Base-by-base conservation (phyloP, 1,140 invertebrate genomes). In the Macrocentrus cingulum region DNA sequence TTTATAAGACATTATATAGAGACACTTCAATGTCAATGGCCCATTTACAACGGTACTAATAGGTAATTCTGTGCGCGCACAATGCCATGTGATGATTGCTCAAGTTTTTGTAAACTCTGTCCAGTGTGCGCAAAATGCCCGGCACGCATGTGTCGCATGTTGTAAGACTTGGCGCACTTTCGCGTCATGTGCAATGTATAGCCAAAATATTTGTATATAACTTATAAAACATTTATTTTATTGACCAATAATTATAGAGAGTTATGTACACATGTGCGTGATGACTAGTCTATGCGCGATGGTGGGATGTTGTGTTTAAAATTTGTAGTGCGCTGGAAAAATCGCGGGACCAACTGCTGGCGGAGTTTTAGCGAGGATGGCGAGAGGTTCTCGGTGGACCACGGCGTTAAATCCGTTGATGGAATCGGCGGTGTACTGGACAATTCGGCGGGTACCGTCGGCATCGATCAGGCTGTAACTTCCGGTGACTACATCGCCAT, bases 401-500 rank as follows among this genome's bases (percentile, higher is more conserved):
- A 81, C 69, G 1, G 79, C 79, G 49, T 80, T 79, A 61, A 81
- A 82, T 32, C 81, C 81, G 50, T 81, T 80, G 32, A 80, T 55
- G 0, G 79, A 65, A 52, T 80, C 76, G 1, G 76, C 76, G 0
- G 67, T 69, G 61, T 76, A 82, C 16, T 79, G 73, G 7, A 80
- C 80, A 46, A 74, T 60, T 16, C 80, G 68, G 2, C 72, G 64
- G 6, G 72, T 80, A 15, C 80, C 80, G 36, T 81, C 80, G 16
- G 80, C 74, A 41, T 80, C 79, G 45, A 80, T 74, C 5, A 80
- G 57, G 29, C 70, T 76, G 61, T 81, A 81, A 48, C 71, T 73
- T 8, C 80, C 81, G 11, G 66, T 71, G 4, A 85, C 82, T 1
- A 83, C 68, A 55, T 85, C 84, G 3, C 84, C 84, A 56, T 85